Evolutionary conservation across 2,888 invertebrate species (phyloP).

Genomic region (Lasioglossum marginatum): DNA sequence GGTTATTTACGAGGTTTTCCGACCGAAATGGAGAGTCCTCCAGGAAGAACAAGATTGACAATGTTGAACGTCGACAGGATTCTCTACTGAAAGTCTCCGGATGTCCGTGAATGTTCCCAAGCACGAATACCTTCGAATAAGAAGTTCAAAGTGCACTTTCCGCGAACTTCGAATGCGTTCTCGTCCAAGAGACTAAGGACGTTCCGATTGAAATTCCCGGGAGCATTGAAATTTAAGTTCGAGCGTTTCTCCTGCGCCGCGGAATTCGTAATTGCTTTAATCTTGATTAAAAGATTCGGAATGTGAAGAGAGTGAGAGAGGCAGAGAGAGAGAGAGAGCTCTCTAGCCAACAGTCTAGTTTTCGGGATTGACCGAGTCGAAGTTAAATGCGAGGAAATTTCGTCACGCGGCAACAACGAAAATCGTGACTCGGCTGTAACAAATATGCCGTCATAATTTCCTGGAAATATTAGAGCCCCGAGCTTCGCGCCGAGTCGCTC

Average conservation of each 20-base stretch:
- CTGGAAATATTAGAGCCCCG: constrained; percentile 80
- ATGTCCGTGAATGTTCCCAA: constrained; percentile 14
- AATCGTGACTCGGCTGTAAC: constrained; percentile 4
- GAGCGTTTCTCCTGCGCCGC: constrained; percentile 1
- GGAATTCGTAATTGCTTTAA: constrained; percentile 21
- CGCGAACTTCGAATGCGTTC: constrained; percentile 35
- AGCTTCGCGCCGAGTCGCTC: constrained; percentile 13
- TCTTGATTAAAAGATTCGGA: constrained; percentile 17
- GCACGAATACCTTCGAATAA: constrained; percentile 39
- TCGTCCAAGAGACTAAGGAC: constrained; percentile 29
- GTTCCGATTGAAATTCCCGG: constrained; percentile 26
- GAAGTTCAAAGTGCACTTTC: constrained; percentile 39
- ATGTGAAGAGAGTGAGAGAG: not conserved
- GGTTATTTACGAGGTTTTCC: not conserved
- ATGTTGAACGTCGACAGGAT: constrained; percentile 7
- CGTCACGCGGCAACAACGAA: constrained; percentile 2
- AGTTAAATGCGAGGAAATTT: constrained; percentile 19
- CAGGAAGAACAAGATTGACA: not conserved
- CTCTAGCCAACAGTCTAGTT: not conserved
- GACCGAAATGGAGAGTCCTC: not conserved
- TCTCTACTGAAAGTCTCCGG: constrained; percentile 1
- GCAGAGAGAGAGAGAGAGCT: not conserved
- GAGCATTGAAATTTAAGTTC: constrained; percentile 18
- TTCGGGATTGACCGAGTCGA: not conserved
- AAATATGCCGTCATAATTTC: constrained; percentile 21